phyloP scores from a whole-genome alignment of 2,888 invertebrate species.

The Isoperla grammatica region DNA sequence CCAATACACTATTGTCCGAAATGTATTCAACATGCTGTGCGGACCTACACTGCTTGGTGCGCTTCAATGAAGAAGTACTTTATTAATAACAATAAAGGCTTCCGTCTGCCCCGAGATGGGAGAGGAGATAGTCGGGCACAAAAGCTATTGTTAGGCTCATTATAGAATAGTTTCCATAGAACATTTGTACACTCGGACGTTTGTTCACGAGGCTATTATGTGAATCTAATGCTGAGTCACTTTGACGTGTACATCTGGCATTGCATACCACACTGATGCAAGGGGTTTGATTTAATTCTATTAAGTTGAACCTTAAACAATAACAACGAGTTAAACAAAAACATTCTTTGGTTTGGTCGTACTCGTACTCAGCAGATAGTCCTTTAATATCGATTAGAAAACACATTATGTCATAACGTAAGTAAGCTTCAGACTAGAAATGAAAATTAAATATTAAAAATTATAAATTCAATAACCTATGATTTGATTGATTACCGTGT shows the following conservation, averaged over 20 bases:
- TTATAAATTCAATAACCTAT: no score
- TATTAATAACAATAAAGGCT: conserved; percentile 8
- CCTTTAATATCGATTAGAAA: no score
- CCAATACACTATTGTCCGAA: neutral
- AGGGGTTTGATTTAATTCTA: no score
- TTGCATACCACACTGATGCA: no score
- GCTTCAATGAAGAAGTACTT: conserved; percentile 1
- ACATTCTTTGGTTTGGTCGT: no score
- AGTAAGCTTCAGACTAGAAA: no score
- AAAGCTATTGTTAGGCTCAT: neutral
- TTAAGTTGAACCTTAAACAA: no score
- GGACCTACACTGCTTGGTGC: neutral
- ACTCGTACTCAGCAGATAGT: no score
- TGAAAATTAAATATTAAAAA: no score
- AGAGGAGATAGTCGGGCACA: neutral
- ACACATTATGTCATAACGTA: no score
- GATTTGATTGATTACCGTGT: no score
- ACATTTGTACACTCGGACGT: neutral
- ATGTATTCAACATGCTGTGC: neutral
- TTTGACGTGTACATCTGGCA: neutral
- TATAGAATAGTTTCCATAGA: conserved; percentile 1
- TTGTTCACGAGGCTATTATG: conserved; percentile 9
- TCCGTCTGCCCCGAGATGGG: neutral
- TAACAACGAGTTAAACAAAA: no score
- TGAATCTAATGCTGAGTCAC: conserved; percentile 8